Evolutionary conservation across 2,888 invertebrate genomes (phyloP).

Genomic region (Dromius quadrimaculatus): DNA sequence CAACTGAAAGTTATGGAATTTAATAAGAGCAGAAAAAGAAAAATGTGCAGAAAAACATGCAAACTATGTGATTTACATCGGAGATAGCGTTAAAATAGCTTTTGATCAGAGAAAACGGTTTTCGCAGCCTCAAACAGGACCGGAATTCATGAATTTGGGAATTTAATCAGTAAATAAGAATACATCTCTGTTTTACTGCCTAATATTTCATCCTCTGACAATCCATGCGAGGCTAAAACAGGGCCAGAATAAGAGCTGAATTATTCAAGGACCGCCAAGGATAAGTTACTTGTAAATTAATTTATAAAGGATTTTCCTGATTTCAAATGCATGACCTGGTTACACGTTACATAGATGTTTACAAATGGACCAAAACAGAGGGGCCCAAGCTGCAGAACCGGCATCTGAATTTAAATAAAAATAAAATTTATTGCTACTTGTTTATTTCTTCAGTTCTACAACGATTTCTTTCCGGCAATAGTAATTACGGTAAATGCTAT

Average conservation of each 20-base stretch:
- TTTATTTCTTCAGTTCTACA: no score
- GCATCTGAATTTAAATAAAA: no score
- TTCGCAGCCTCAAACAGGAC: constrained; percentile 20
- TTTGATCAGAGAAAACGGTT: constrained; percentile 39
- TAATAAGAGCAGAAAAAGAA: constrained; percentile 41
- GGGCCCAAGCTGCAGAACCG: no score
- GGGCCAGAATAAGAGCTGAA: constrained; percentile 28
- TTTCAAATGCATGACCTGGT: constrained; percentile 19
- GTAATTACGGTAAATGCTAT: constrained; percentile 37
- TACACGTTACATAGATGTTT: background rate
- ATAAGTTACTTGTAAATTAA: constrained; percentile 21
- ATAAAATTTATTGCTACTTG: no score
- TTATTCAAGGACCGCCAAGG: constrained; percentile 15
- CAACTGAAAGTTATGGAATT: constrained; percentile 47
- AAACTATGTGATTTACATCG: constrained; percentile 49
- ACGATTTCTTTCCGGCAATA: no score
- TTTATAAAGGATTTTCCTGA: constrained; percentile 27
- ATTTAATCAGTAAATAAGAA: no score
- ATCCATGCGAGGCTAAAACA: background rate
- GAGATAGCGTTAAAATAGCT: constrained; percentile 39
- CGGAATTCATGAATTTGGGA: no score
- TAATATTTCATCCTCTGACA: no score
- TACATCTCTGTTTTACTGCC: no score
- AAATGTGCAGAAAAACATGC: constrained; percentile 38
- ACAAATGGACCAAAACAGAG: no score